Percentiles rank a stretch among this genome's conserved stretches.
Evolutionary conservation across 2,888 invertebrate species (phyloP).

Genomic region (Lysandra coridon): DNA sequence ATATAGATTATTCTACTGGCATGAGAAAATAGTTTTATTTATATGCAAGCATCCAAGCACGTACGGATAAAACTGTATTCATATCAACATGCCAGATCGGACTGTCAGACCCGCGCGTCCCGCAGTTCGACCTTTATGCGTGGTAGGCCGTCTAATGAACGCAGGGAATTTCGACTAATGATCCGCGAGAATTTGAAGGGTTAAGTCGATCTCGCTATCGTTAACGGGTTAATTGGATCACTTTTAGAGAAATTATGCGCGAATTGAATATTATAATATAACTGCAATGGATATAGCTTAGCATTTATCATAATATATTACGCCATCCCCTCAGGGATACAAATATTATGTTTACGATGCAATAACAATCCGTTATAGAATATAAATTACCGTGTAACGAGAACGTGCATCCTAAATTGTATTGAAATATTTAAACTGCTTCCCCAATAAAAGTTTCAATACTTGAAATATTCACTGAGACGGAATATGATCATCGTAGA

Average conservation of each 20-base stretch:
- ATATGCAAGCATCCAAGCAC: no score
- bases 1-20: no score
- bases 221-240: slow-evolving; percentile 7
- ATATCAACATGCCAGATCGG: background rate
- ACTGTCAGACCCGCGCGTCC: background rate
- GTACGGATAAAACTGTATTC: background rate
- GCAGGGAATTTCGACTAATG: slow-evolving; percentile 73
- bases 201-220: slow-evolving; percentile 9
- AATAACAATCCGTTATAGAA: slow-evolving; percentile 12
- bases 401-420: slow-evolving; percentile 27
- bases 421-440: slow-evolving; percentile 30
- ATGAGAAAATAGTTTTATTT: no score
- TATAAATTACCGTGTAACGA: background rate
- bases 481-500: slow-evolving; percentile 31
- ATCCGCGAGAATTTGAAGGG: slow-evolving; percentile 74
- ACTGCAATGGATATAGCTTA: background rate
- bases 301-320: background rate
- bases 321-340: background rate
- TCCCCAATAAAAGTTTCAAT: slow-evolving; percentile 26
- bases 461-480: slow-evolving; percentile 31
- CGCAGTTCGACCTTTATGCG: background rate
- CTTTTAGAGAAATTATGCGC: slow-evolving; percentile 9
- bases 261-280: slow-evolving; percentile 8
- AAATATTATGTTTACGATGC: slow-evolving; percentile 13
- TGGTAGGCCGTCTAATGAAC: slow-evolving; percentile 71